phyloP scores from a whole-genome alignment of 2,797 vertebrate genomes.

The Synaphobranchus kaupii region DNA sequence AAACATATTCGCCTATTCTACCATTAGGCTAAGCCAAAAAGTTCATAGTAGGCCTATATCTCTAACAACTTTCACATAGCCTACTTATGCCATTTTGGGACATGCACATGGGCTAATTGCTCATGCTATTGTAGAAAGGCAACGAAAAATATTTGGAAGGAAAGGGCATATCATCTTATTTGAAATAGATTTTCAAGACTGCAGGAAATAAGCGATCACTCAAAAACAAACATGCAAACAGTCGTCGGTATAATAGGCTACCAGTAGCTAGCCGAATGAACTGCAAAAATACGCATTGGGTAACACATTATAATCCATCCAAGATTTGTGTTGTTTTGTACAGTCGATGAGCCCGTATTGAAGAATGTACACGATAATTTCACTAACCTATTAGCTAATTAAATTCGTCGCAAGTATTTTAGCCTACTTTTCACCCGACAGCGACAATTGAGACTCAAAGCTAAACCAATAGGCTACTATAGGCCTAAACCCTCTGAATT shows the following conservation, averaged over 20 bases:
- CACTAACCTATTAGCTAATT: not conserved
- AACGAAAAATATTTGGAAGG: not conserved
- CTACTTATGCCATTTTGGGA: not conserved
- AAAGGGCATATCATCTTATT: not conserved
- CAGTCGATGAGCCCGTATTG: not conserved
- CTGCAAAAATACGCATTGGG: not conserved
- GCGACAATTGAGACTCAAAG: not conserved
- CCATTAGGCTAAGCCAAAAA: not conserved
- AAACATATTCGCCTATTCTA: not conserved
- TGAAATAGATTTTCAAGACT: not conserved
- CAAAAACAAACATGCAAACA: not conserved
- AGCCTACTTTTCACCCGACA: not conserved
- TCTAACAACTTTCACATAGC: not conserved
- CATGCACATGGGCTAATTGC: not conserved
- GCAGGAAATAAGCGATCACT: not conserved
- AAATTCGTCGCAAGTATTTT: not conserved
- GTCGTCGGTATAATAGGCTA: not conserved
- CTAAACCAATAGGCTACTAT: not conserved
- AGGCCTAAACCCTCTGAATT: not conserved
- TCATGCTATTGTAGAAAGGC: not conserved
- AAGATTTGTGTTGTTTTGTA: not conserved
- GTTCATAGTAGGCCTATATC: not conserved
- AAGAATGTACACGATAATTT: not conserved
- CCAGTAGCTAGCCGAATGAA: not conserved
- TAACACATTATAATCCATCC: not conserved